Evolutionary conservation across 2,888 invertebrate genomes (phyloP).

Genomic region (Terebella lapidaria): DNA sequence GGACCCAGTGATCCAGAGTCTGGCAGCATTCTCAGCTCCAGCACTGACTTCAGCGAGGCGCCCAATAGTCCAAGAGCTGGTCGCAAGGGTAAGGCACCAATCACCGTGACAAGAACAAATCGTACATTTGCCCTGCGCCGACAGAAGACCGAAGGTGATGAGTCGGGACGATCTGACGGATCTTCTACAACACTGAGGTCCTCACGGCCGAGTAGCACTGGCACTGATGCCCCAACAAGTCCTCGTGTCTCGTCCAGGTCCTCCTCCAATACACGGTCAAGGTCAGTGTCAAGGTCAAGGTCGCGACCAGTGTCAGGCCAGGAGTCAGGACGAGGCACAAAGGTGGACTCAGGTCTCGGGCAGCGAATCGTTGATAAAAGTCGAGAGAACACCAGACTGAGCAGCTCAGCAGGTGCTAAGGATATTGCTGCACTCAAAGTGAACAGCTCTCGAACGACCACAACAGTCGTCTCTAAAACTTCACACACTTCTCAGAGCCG

Average conservation of each 20-base stretch:
- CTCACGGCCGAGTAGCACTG: constrained; percentile 15
- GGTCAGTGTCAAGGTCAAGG: constrained; percentile 7
- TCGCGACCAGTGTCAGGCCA: constrained; percentile 3
- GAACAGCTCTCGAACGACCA: neutral
- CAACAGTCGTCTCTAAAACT: neutral
- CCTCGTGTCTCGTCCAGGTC: neutral
- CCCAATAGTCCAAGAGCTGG: constrained; percentile 23
- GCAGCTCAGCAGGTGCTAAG: constrained; percentile 56
- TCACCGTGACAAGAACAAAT: constrained; percentile 58
- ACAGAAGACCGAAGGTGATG: constrained; percentile 53
- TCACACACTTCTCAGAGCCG: neutral
- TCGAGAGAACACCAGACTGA: constrained; percentile 38
- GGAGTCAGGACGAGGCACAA: constrained; percentile 17
- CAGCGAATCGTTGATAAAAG: constrained; percentile 38
- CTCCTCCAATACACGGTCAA: neutral
- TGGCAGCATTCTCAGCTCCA: constrained; percentile 32
- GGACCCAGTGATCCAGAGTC: constrained; percentile 14
- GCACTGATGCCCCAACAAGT: neutral
- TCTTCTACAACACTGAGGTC: constrained; percentile 13
- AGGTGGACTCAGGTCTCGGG: constrained; percentile 39
- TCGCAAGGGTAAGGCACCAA: constrained; percentile 38
- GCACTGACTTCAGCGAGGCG: constrained; percentile 55
- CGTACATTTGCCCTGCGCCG: constrained; percentile 67
- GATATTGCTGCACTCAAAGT: neutral
- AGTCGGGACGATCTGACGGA: constrained; percentile 17